A percentile compares a stretch with the other conserved stretches of the same genome.
Conservation (phyloP, 1,140 invertebrate species). For the Physella acuta region DNA sequence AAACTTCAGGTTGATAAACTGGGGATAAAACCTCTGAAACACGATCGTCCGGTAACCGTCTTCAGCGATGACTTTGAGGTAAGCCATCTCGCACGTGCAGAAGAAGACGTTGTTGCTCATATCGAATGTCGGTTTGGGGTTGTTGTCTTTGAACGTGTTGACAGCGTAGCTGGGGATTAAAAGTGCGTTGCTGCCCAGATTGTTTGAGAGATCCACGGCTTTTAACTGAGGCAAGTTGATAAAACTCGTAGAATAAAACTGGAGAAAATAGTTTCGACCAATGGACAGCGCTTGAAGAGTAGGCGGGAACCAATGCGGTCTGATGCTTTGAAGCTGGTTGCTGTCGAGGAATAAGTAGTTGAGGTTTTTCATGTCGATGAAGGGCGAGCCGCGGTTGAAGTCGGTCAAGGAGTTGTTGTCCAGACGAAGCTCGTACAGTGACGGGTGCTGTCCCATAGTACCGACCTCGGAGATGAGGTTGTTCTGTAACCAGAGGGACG, state of each 20-base stretch:
- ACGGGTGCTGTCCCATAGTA: background rate
- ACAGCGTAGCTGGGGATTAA: background rate
- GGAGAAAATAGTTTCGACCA: background rate
- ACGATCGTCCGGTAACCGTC: constrained; percentile 11
- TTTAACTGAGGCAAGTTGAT: background rate
- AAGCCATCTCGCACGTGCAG: constrained; percentile 40
- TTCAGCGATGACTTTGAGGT: constrained; percentile 29
- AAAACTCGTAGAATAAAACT: background rate
- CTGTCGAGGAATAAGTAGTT: background rate
- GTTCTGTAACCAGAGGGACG: background rate
- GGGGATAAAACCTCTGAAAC: constrained; percentile 14
- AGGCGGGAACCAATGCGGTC: background rate
- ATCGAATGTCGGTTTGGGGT: constrained; percentile 28
- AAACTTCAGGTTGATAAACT: constrained; percentile 23
- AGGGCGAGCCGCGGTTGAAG: constrained; percentile 2
- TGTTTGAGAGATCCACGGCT: background rate
- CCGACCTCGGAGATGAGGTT: constrained; percentile 3
- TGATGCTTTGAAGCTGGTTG: constrained; percentile 3
- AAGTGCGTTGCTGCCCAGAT: background rate
- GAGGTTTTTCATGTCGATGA: background rate
- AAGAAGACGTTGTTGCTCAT: constrained; percentile 33
- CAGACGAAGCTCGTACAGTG: background rate
- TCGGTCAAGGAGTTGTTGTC: constrained; percentile 17
- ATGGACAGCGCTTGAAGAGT: background rate
- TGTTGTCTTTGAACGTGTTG: background rate